A percentile compares a stretch with the other conserved stretches of the same genome.
phyloP scores from a whole-genome alignment of 2,888 invertebrate species.

The Xanthia icteritia region DNA sequence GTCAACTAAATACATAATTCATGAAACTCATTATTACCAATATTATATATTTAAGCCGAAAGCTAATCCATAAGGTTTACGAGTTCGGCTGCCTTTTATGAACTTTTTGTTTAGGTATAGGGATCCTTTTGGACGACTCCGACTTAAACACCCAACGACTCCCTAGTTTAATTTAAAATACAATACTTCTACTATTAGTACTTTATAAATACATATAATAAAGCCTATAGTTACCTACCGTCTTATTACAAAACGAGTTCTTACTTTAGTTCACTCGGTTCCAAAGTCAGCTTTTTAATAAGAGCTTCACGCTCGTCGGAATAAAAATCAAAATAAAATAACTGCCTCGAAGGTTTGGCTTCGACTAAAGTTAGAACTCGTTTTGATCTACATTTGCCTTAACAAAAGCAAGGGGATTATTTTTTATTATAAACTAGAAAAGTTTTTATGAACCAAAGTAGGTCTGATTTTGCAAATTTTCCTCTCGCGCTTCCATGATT shows the following conservation, averaged over 20 bases:
- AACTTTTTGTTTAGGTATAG: background rate
- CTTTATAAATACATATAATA: background rate
- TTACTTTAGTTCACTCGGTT: background rate
- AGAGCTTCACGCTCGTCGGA: background rate
- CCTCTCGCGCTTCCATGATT: constrained; percentile 44
- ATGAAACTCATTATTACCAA: background rate
- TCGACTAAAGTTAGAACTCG: background rate
- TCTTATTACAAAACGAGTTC: background rate
- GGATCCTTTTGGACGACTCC: background rate
- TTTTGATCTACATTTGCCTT: background rate
- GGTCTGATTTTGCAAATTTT: constrained; percentile 43
- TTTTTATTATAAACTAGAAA: background rate
- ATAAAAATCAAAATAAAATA: background rate
- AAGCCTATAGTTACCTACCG: background rate
- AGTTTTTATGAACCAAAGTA: constrained; percentile 41
- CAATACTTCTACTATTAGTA: background rate
- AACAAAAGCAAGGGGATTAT: background rate
- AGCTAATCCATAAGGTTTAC: background rate
- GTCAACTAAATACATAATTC: background rate
- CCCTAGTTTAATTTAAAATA: background rate
- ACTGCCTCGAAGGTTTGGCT: background rate
- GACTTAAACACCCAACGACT: background rate
- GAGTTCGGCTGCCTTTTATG: background rate
- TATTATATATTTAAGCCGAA: background rate
- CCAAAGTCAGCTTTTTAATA: background rate